A percentile compares a stretch with the other conserved stretches of the same genome.
Evolutionary conservation across 2,113 vertebrate genomes (phyloP).

Genomic region (Apistogramma diplotaenia): DNA sequence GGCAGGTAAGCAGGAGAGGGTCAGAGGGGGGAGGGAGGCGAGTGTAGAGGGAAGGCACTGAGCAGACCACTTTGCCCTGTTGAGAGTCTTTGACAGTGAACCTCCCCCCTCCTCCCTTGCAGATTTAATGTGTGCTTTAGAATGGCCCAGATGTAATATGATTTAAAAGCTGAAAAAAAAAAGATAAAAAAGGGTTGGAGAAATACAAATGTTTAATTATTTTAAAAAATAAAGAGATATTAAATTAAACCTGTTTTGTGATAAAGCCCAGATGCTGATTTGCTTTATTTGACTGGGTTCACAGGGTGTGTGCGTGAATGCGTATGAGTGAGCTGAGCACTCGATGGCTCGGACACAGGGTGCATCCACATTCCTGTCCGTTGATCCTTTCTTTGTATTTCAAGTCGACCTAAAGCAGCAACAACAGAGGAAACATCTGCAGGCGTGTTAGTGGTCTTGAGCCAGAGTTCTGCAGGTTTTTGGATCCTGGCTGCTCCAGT

Average conservation of each 20-base stretch:
- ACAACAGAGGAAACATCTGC: too few relatives aligned
- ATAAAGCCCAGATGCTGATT: conserved; percentile 69
- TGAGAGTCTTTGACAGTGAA: conserved; percentile 32
- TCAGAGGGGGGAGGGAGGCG: not conserved
- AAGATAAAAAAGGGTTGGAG: conserved; percentile 73
- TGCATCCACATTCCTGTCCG: not conserved
- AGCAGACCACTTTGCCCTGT: conserved; percentile 21
- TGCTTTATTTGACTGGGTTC: conserved; percentile 36
- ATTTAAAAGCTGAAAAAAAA: conserved; percentile 60
- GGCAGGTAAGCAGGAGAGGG: conserved; percentile 4
- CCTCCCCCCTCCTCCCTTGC: conserved; percentile 38
- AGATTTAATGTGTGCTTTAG: conserved; percentile 73
- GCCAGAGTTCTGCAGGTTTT: too few relatives aligned
- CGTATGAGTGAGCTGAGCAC: not conserved
- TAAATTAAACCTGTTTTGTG: conserved; percentile 86
- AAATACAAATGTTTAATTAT: conserved; percentile 86
- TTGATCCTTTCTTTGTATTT: not conserved
- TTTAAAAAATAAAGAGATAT: conserved; percentile 86
- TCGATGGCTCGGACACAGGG: too few relatives aligned
- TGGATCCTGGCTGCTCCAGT: too few relatives aligned
- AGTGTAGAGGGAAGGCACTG: conserved; percentile 3
- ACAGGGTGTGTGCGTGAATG: not conserved
- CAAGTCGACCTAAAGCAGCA: too few relatives aligned
- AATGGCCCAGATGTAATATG: conserved; percentile 70
- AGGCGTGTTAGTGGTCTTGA: too few relatives aligned